phyloP scores from a whole-genome alignment of 2,797 vertebrate genomes.

The Octomys mimax region DNA sequence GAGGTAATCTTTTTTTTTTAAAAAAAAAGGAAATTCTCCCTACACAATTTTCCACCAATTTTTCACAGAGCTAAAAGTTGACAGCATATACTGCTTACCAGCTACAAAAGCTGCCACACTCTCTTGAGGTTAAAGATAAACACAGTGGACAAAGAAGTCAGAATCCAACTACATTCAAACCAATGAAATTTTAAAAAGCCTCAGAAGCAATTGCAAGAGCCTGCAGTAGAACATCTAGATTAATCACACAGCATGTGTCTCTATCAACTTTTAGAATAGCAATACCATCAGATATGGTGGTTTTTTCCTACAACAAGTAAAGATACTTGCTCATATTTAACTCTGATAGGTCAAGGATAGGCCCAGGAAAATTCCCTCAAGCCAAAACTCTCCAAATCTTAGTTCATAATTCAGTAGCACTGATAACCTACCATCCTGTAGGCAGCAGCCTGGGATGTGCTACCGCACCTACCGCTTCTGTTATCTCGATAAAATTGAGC shows the following conservation, averaged over 20 bases:
- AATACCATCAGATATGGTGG: background rate
- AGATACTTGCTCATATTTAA: constrained; percentile 9
- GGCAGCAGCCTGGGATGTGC: background rate
- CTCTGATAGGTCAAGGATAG: background rate
- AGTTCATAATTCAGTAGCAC: background rate
- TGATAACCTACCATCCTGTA: background rate
- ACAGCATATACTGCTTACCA: background rate
- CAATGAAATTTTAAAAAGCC: background rate
- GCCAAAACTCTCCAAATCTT: background rate
- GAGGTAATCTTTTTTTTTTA: constrained; percentile 75
- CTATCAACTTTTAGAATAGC: background rate
- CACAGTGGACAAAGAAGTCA: constrained; percentile 29
- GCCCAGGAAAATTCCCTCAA: background rate
- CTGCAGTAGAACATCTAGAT: background rate
- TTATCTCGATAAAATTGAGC: constrained; percentile 42
- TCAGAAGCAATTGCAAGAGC: background rate
- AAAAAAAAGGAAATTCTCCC: constrained; percentile 39
- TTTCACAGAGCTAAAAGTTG: constrained; percentile 59
- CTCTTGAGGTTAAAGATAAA: constrained; percentile 65
- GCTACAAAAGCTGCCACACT: constrained; percentile 35
- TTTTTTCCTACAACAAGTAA: constrained; percentile 27
- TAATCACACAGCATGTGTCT: background rate
- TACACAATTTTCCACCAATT: constrained; percentile 64
- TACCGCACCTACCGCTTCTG: background rate
- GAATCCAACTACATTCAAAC: background rate